These are phyloP conservation scores for Drosophila pachea DNA, from an alignment of 1,140 invertebrate species.

Conservation along the genomic window DNA sequence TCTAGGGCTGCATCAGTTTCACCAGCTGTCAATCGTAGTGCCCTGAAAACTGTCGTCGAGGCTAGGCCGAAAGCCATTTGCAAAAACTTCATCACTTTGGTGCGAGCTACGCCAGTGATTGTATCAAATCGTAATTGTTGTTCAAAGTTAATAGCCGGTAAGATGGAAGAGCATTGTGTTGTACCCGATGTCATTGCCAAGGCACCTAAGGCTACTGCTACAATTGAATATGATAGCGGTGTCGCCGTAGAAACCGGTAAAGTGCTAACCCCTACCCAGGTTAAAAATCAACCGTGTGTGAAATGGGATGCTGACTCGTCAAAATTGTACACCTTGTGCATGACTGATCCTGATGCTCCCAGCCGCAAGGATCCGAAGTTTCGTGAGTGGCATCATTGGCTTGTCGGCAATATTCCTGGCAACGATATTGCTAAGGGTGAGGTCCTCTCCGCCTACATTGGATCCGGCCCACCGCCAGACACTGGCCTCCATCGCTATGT, in stretches of 20 bases:
- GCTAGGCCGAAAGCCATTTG: neutral
- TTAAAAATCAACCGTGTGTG: conserved; percentile 84
- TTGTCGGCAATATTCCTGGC: conserved; percentile 94
- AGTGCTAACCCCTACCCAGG: conserved; percentile 84
- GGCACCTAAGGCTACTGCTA: conserved; percentile 42
- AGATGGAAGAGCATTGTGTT: conserved; percentile 68
- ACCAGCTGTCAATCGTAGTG: conserved; percentile 29
- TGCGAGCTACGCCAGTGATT: conserved; percentile 20
- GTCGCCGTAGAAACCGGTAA: conserved; percentile 83
- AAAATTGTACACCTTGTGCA: conserved; percentile 87
- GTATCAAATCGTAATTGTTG: conserved; percentile 18
- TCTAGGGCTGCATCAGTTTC: conserved; percentile 20
- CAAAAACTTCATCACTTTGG: conserved; percentile 7
- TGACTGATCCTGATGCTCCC: conserved; percentile 82
- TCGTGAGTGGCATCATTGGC: conserved; percentile 95
- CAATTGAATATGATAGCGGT: conserved; percentile 62
- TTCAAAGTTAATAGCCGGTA: conserved; percentile 8
- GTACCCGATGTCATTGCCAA: conserved; percentile 71
- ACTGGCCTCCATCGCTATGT: conserved; percentile 95
- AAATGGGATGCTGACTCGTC: conserved; percentile 83
- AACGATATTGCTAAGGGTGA: conserved; percentile 86
- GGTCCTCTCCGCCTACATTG: conserved; percentile 88
- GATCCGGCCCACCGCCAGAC: conserved; percentile 90
- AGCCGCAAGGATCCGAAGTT: conserved; percentile 87
- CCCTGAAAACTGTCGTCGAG: neutral